Evolutionary conservation across 2,888 invertebrate genomes (phyloP), one percentile per base, ranked within the genome.

Genomic region (Chloroclysta siterata): DNA sequence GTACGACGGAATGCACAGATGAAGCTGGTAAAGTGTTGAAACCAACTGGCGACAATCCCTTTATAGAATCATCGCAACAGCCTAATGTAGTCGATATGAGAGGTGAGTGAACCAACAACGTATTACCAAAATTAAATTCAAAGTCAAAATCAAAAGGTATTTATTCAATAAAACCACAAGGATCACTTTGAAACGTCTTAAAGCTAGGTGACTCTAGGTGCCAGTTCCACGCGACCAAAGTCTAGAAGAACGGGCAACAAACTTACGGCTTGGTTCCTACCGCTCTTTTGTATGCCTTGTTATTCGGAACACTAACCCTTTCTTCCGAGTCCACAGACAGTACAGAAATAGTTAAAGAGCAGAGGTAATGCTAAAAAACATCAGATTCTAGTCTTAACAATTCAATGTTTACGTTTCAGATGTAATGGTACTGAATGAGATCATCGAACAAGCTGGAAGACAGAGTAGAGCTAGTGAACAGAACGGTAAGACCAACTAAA

Each of bases 401-500:
- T 44, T 22, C 39, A 51, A 52, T 54, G 15, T 55, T 52, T 61
- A 15, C 47, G 69, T 89, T 94, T 58, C 94, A 99, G 99, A 99
- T 94, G 98, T 99, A 69, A 98, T 98, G 98, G 98, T 98, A 78
- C 94, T 99, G 80, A 98, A 98, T 87, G 98, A 99, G 88, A 98
- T 99, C 81, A 98, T 99, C 78, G 98, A 99, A 87, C 98, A 98
- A 94, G 98, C 98, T 65, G 97, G 97, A 75, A 94, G 97, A 85
- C 97, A 97, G 83, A 97, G 97, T 92, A 94, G 96, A 83, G 95
- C 96, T 66, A 97, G 97, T 83, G 97, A 97, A 72, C 96, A 96
- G 88, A 97, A 96, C 95, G 97, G 97, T 97, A 96, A 94, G 94
- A 88, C 44, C 33, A 65, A 53, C 33, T 2, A 39, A 39, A 50